These are phyloP conservation scores for Xenopus laevis DNA, from an alignment of 2,113 vertebrate genomes.

Conservation along the genomic window DNA sequence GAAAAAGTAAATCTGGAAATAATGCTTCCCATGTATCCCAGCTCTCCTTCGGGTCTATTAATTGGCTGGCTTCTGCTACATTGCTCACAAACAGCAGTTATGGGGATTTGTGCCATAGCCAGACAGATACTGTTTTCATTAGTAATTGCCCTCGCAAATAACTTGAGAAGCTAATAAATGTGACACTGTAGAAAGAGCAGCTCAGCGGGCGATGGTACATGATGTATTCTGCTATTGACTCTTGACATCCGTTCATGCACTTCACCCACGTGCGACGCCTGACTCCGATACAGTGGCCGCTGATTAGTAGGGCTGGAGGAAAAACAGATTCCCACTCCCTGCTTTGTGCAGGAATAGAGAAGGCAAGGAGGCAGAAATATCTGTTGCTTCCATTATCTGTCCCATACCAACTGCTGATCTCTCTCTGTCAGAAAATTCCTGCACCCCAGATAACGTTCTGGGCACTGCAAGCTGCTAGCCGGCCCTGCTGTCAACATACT, in stretches of 20 bases:
- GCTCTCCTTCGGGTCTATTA: no score
- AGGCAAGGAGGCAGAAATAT: constrained; percentile 2
- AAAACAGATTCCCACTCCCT: constrained; percentile 38
- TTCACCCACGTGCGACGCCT: constrained; percentile 29
- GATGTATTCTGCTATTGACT: constrained; percentile 28
- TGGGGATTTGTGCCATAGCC: no score
- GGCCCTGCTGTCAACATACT: constrained; percentile 34
- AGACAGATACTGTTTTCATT: no score
- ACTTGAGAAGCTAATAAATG: not conserved
- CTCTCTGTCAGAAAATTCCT: constrained; percentile 41
- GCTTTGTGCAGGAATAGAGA: constrained; percentile 26
- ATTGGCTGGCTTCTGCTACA: no score
- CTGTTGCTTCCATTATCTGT: constrained; percentile 23
- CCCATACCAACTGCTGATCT: no score
- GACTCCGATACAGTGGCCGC: constrained; percentile 11
- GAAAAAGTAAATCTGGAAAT: no score
- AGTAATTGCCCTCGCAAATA: no score
- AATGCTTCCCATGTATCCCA: no score
- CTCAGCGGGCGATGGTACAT: constrained; percentile 7
- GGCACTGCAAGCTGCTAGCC: constrained; percentile 23
- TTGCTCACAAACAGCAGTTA: no score
- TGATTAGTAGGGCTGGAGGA: constrained; percentile 32
- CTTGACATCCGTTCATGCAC: constrained; percentile 28
- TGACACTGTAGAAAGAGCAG: not conserved
- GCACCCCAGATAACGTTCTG: constrained; percentile 25